phyloP scores from a whole-genome alignment of 2,888 invertebrate genomes.

The Pardosa pseudoannulata region DNA sequence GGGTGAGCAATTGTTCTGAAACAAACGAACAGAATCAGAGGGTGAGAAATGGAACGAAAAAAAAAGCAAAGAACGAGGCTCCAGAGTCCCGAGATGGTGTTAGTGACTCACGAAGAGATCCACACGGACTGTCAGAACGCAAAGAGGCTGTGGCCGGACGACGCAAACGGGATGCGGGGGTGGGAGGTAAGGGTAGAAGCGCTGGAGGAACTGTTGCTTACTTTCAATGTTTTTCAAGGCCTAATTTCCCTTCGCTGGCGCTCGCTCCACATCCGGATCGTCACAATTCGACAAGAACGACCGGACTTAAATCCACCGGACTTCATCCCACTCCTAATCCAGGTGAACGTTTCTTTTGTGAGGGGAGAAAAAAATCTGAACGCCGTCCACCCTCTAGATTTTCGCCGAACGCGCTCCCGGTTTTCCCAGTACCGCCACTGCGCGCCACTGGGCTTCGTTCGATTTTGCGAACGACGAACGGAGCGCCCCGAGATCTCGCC shows the following conservation, averaged over 20 bases:
- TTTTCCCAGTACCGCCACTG: constrained; percentile 8
- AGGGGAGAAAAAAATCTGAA: not conserved
- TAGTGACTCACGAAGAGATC: constrained; percentile 27
- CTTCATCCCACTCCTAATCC: too few relatives aligned
- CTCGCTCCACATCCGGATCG: not conserved
- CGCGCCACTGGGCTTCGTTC: constrained; percentile 23
- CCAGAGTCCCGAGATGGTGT: constrained; percentile 16
- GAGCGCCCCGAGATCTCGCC: constrained; percentile 43
- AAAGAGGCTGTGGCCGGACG: constrained; percentile 25
- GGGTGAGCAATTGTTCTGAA: not conserved
- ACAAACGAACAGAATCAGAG: too few relatives aligned
- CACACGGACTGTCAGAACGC: constrained; percentile 15
- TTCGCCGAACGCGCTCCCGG: constrained; percentile 17
- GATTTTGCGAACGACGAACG: constrained; percentile 28
- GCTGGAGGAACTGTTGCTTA: constrained; percentile 63
- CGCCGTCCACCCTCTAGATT: constrained; percentile 15
- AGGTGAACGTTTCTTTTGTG: not conserved
- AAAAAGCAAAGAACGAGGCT: constrained; percentile 18
- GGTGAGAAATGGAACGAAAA: too few relatives aligned
- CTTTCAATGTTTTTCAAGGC: constrained; percentile 31
- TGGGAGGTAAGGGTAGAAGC: not conserved
- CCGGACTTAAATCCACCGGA: not conserved
- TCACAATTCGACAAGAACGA: not conserved
- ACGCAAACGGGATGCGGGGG: constrained; percentile 25
- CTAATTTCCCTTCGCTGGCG: constrained; percentile 14